Evolutionary conservation across 1,140 invertebrate species (phyloP).

Genomic region (Trichonephila inaurata): DNA sequence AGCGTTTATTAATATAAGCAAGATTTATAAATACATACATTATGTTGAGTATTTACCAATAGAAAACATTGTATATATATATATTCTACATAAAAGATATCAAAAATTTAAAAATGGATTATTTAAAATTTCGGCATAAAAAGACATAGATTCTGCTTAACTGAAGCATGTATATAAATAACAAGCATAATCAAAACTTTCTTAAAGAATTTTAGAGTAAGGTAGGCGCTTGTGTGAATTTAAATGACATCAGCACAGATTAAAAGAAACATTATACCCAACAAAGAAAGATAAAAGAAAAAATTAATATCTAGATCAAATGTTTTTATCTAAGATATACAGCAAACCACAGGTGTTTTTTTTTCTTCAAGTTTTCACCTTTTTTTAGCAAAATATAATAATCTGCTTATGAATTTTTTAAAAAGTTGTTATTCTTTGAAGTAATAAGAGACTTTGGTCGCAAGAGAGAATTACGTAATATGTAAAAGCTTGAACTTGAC

Average conservation of each 20-base stretch:
- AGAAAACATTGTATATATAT: too few species aligned
- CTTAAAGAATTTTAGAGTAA: not conserved
- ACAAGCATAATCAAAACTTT: too few species aligned
- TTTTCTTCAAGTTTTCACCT: not conserved
- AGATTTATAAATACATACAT: too few species aligned
- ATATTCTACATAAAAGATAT: too few species aligned
- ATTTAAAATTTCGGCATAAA: too few species aligned
- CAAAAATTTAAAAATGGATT: too few species aligned
- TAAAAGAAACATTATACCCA: not conserved
- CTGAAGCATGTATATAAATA: too few species aligned
- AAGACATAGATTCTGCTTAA: too few species aligned
- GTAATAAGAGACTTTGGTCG: not conserved
- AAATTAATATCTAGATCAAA: not conserved
- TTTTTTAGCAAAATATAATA: not conserved
- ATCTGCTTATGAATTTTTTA: constrained; percentile 20
- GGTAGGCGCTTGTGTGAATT: not conserved
- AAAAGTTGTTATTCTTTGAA: constrained; percentile 25
- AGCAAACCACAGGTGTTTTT: not conserved
- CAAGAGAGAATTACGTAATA: constrained; percentile 2
- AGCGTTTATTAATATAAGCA: too few species aligned
- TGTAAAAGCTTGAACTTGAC: not conserved
- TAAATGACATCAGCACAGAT: not conserved
- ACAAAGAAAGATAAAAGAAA: not conserved
- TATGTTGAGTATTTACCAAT: too few species aligned
- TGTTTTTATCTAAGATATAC: constrained; percentile 5